These are phyloP conservation scores for Myxocyprinus asiaticus DNA, from an alignment of 2,113 vertebrate species.

Conservation along the genomic window DNA sequence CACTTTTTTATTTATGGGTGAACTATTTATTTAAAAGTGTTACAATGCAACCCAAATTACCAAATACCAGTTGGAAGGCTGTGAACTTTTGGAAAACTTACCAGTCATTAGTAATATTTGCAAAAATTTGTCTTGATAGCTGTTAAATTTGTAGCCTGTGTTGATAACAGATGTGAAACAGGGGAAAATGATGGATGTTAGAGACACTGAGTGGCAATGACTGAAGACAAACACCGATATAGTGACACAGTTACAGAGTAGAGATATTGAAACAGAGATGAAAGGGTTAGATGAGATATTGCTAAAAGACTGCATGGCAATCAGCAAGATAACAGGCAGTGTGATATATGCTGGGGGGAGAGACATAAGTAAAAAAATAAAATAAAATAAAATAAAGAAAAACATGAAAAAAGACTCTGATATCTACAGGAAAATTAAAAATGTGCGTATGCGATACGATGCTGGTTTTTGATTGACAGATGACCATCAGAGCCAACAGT, in stretches of 20 bases:
- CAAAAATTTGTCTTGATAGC: conserved; percentile 40
- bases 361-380: too few species aligned
- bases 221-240: conserved; percentile 12
- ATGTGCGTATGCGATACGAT: neutral
- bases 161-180: conserved; percentile 34
- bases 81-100: conserved; percentile 26
- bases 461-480: neutral
- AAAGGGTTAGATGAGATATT: neutral
- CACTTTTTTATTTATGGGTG: neutral
- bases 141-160: conserved; percentile 47
- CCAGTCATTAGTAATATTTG: conserved; percentile 46
- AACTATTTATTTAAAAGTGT: neutral
- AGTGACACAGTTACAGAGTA: neutral
- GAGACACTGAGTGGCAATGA: conserved; percentile 23
- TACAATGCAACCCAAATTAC: neutral
- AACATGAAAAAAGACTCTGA: neutral
- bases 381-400: neutral
- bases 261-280: neutral
- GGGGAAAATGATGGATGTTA: conserved; percentile 40
- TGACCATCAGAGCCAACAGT: neutral
- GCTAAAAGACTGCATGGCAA: neutral
- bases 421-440: neutral
- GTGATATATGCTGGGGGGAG: neutral
- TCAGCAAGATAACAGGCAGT: neutral
- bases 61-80: conserved; percentile 1